phyloP scores from a whole-genome alignment of 2,113 vertebrate genomes.

The Fukomys damarensis region DNA sequence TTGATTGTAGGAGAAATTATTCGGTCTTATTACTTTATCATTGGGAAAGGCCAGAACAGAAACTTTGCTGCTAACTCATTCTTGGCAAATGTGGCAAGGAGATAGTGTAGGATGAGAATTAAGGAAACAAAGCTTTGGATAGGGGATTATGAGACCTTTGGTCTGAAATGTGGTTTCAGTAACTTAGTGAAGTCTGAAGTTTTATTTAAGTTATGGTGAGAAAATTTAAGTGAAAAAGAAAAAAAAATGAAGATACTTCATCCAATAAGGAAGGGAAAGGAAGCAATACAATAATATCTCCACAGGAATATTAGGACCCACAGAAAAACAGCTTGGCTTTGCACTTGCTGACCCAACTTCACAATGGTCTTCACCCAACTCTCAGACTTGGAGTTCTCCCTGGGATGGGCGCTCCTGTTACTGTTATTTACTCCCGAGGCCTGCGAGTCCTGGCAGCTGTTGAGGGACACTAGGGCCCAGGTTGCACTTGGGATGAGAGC shows the following conservation, averaged over 20 bases:
- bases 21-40: not conserved
- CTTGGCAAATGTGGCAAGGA: not conserved
- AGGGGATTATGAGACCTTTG: not conserved
- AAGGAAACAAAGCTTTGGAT: not conserved
- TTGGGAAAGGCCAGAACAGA: not conserved
- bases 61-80: not conserved
- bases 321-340: not conserved
- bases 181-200: not conserved
- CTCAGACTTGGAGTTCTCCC: not conserved
- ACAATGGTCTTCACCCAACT: not conserved
- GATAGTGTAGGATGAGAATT: not conserved
- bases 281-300: not conserved
- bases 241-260: not conserved
- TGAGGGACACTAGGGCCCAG: not conserved
- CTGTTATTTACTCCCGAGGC: not conserved
- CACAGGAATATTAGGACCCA: rapidly evolving
- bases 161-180: not conserved
- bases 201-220: not conserved
- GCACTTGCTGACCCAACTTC: no score
- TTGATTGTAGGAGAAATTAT: not conserved
- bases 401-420: not conserved
- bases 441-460: no score
- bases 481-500: rapidly evolving
- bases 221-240: not conserved
- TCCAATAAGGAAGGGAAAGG: not conserved